Evolutionary conservation across 1,140 invertebrate species (phyloP).

Genomic region (Leptinotarsa defecta): DNA sequence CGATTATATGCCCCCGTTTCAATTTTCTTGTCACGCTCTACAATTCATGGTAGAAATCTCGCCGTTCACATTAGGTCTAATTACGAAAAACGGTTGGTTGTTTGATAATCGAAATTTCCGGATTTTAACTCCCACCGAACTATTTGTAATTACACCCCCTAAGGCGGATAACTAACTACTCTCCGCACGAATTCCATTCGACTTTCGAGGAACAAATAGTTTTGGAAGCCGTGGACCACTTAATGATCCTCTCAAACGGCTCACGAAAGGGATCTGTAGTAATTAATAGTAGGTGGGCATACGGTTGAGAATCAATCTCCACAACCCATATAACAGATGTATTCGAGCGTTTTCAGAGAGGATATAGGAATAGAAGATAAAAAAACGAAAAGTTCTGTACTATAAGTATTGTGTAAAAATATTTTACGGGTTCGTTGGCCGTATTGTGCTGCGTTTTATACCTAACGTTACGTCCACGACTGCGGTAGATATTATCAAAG

Average conservation of each 20-base stretch:
- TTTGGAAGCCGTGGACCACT: slow-evolving; percentile 2
- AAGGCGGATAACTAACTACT: neutral
- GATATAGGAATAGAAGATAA: no score
- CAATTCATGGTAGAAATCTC: no score
- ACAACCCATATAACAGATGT: neutral
- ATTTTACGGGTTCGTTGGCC: no score
- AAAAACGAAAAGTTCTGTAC: no score
- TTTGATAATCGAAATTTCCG: neutral
- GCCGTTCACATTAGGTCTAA: no score
- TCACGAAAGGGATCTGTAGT: neutral
- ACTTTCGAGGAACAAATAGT: neutral
- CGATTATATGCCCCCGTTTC: neutral
- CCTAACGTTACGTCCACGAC: no score
- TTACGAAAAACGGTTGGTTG: neutral
- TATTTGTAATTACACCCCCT: neutral
- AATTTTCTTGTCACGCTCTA: neutral
- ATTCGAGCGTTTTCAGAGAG: no score
- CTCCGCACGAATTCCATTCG: neutral
- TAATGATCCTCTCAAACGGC: neutral
- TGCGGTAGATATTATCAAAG: no score
- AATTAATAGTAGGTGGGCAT: neutral
- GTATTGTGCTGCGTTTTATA: no score
- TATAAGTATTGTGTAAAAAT: no score
- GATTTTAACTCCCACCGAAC: slow-evolving; percentile 4
- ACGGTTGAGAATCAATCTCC: neutral